These are phyloP conservation scores for Pseudochirops corinnae DNA, from an alignment of 2,797 vertebrate species.

Conservation along the genomic window DNA sequence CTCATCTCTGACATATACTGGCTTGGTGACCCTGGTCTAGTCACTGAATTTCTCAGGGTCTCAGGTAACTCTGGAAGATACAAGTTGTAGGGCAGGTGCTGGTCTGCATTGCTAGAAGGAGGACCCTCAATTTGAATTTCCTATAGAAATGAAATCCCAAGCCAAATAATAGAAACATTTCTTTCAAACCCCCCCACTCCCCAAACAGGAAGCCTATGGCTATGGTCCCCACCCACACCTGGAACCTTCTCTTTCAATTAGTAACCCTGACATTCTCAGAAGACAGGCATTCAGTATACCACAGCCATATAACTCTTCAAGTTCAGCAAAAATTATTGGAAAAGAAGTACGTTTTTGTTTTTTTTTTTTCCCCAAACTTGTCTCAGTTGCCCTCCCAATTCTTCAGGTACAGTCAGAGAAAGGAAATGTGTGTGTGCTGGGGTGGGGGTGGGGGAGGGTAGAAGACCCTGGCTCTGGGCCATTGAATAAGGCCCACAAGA, in stretches of 20 bases:
- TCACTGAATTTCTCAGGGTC: not conserved
- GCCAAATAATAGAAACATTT: not conserved
- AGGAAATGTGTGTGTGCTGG: not conserved
- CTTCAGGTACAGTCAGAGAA: not conserved
- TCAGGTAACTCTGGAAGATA: not conserved
- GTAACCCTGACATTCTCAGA: not conserved
- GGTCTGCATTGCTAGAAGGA: not conserved
- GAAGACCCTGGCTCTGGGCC: not conserved
- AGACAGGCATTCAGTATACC: not conserved
- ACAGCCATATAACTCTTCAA: not conserved
- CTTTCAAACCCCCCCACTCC: not conserved
- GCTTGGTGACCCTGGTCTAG: not conserved
- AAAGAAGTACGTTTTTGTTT: not conserved
- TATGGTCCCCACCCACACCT: not conserved
- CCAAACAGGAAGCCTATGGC: not conserved
- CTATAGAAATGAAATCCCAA: not conserved
- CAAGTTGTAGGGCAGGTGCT: not conserved
- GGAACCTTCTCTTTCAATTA: not conserved
- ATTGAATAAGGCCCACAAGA: not conserved
- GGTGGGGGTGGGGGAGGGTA: too few species aligned
- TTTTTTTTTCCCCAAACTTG: not conserved
- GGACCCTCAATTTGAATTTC: not conserved
- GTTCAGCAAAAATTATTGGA: not conserved
- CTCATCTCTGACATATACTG: not conserved
- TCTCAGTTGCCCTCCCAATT: not conserved